phyloP scores from a whole-genome alignment of 2,888 invertebrate species.

The Ernsta delagoae region DNA sequence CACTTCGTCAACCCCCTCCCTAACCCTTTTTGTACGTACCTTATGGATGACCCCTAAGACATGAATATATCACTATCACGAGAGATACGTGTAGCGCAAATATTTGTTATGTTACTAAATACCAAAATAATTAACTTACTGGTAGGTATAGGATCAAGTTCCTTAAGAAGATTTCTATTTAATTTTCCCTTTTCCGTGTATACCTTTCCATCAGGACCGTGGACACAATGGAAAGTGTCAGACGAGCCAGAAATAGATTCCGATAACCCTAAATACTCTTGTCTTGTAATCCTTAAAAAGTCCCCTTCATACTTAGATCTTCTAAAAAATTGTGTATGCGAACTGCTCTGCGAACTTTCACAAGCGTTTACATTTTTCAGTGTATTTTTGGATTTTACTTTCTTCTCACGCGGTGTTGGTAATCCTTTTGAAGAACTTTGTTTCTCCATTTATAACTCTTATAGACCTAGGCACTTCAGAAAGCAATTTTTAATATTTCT shows the following conservation, averaged over 20 bases:
- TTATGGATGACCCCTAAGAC: too few species aligned
- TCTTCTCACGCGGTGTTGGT: conserved; percentile 6
- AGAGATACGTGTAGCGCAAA: too few species aligned
- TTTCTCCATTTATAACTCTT: conserved; percentile 17
- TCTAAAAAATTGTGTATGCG: conserved; percentile 63
- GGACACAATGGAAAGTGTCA: conserved; percentile 59
- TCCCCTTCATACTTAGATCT: conserved; percentile 46
- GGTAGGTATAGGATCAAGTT: conserved; percentile 57
- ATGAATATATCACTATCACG: too few species aligned
- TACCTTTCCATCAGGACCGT: conserved; percentile 56
- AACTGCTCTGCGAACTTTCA: conserved; percentile 49
- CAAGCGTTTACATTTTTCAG: conserved; percentile 44
- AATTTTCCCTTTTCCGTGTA: conserved; percentile 59
- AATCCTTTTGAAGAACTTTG: conserved; percentile 10
- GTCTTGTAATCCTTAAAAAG: conserved; percentile 53
- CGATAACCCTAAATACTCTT: conserved; percentile 54
- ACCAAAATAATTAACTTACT: too few species aligned
- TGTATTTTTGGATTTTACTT: conserved; percentile 35
- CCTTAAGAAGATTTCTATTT: conserved; percentile 59
- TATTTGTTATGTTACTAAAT: too few species aligned
- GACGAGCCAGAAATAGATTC: conserved; percentile 64
- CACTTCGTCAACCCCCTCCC: too few species aligned
- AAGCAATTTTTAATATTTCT: background rate
- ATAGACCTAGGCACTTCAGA: background rate
- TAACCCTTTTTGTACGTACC: too few species aligned